Conservation (phyloP, 2,797 vertebrate species). For the Macropus fuliginosus region DNA sequence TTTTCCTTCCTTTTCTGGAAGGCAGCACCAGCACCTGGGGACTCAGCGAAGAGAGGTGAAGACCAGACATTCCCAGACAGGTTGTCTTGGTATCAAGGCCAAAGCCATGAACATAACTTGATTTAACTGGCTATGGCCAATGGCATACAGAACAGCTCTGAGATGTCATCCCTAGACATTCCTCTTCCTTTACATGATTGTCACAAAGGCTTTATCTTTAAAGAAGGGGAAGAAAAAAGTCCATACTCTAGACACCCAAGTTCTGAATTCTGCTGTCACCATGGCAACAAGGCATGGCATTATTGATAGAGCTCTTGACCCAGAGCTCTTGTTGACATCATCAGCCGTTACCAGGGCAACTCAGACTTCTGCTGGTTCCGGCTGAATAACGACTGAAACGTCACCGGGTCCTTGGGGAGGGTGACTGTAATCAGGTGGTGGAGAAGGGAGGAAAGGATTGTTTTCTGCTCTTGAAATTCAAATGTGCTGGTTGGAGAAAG, state of each 20-base stretch:
- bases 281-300: constrained; percentile 49
- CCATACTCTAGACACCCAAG: background rate
- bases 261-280: constrained; percentile 29
- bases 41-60: background rate
- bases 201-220: constrained; percentile 25
- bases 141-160: background rate
- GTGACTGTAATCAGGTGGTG: background rate
- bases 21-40: constrained; percentile 10
- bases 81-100: background rate
- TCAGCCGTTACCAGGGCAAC: constrained; percentile 74
- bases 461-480: constrained; percentile 41
- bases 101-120: background rate
- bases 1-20: background rate
- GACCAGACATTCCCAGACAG: background rate
- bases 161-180: background rate
- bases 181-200: background rate
- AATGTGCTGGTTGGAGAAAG: background rate
- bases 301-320: constrained; percentile 66
- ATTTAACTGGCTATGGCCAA: background rate
- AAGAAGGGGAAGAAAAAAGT: background rate
- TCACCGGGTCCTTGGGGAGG: constrained; percentile 22
- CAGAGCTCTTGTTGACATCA: constrained; percentile 63
- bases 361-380: background rate
- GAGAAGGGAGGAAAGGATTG: background rate
- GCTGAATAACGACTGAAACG: background rate